Evolutionary conservation across 1,140 invertebrate species (phyloP).

Genomic region (Scaptomyza hsui): DNA sequence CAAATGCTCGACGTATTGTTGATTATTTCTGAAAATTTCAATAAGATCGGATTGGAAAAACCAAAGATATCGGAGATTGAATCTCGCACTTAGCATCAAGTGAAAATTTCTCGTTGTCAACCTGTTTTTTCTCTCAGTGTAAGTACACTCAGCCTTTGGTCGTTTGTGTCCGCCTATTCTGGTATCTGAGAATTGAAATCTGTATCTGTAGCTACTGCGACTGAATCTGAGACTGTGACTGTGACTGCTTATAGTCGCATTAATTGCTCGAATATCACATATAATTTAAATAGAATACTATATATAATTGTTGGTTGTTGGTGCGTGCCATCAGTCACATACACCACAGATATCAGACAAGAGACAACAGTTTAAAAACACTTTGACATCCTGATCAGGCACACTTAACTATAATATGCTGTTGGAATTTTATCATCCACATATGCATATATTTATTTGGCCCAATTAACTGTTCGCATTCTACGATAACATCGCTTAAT

Average conservation of each 20-base stretch:
- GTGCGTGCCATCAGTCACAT: slow-evolving; percentile 51
- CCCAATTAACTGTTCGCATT: slow-evolving; percentile 39
- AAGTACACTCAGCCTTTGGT: background rate
- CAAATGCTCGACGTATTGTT: too few species aligned
- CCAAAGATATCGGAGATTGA: too few species aligned
- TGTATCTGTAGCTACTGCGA: slow-evolving; percentile 39
- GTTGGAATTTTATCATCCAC: slow-evolving; percentile 46
- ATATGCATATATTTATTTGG: slow-evolving; percentile 25
- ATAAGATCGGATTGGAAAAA: too few species aligned
- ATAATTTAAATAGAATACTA: background rate
- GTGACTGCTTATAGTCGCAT: too few species aligned
- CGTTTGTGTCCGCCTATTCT: background rate
- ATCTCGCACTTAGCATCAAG: too few species aligned
- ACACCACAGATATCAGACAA: slow-evolving; percentile 5
- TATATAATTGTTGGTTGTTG: slow-evolving; percentile 1
- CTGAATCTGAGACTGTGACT: too few species aligned
- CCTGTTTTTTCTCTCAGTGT: background rate
- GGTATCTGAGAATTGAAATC: slow-evolving; percentile 22
- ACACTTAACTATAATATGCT: slow-evolving; percentile 8
- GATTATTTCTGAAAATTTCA: too few species aligned
- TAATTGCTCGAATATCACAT: slow-evolving; percentile 10
- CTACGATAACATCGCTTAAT: slow-evolving; percentile 4
- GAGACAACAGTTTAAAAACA: slow-evolving; percentile 10
- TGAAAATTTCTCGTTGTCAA: too few species aligned
- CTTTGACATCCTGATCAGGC: slow-evolving; percentile 22